These are phyloP conservation scores for Holothuria leucospilota DNA, from an alignment of 53 echinoderm and acorn worm species.

Conservation along the genomic window DNA sequence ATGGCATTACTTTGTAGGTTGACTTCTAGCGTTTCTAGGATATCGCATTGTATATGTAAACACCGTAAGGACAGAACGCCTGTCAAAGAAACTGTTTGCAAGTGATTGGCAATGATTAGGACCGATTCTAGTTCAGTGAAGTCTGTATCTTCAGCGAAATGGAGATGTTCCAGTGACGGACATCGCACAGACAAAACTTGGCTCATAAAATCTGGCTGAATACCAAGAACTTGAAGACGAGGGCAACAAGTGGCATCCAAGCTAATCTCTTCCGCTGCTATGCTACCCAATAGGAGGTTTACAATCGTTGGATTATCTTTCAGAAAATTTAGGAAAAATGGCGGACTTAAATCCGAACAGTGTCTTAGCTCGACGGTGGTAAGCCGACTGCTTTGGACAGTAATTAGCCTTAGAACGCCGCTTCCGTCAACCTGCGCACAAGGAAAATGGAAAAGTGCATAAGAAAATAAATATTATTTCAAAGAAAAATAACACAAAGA, in stretches of 20 bases:
- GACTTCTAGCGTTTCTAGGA: constrained; percentile 73
- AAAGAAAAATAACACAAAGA: too few relatives aligned
- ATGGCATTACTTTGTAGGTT: constrained; percentile 80
- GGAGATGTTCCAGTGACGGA: constrained; percentile 73
- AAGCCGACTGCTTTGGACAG: constrained; percentile 77
- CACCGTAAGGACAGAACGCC: constrained; percentile 75
- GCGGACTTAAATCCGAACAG: constrained; percentile 73
- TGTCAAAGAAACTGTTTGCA: constrained; percentile 67
- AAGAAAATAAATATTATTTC: too few relatives aligned
- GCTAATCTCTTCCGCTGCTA: constrained; percentile 71
- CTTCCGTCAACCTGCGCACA: constrained; percentile 81
- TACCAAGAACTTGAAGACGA: constrained; percentile 70
- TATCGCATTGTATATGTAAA: constrained; percentile 80
- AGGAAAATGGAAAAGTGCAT: neutral
- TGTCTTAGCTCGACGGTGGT: constrained; percentile 78
- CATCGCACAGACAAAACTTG: constrained; percentile 74
- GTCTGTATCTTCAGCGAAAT: constrained; percentile 73
- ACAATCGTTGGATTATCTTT: constrained; percentile 77
- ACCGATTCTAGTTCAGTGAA: constrained; percentile 61
- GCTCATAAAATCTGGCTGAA: constrained; percentile 83
- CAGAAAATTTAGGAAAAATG: constrained; percentile 73
- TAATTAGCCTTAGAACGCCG: constrained; percentile 75
- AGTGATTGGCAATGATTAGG: constrained; percentile 76
- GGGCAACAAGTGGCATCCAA: constrained; percentile 77
- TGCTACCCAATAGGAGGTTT: constrained; percentile 71